phyloP scores from a whole-genome alignment of 2,113 vertebrate genomes.

The Brachionichthys hirsutus region DNA sequence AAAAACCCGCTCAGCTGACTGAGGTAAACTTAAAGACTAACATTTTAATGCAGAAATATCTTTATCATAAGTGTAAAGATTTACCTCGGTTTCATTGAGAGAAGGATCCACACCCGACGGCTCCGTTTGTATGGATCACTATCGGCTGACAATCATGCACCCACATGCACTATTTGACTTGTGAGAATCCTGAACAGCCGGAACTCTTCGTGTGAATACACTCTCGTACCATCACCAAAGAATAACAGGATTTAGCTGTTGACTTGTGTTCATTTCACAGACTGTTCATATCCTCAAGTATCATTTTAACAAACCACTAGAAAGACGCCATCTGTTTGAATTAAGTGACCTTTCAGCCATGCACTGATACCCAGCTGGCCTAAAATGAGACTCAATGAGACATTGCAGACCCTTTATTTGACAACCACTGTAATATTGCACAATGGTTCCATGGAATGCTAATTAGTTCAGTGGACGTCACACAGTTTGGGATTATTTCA shows the following conservation, averaged over 20 bases:
- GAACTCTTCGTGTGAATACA: constrained; percentile 28
- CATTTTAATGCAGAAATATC: not conserved
- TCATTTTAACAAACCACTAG: constrained; percentile 54
- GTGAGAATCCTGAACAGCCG: not conserved
- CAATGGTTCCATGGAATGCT: constrained; percentile 40
- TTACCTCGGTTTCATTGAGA: no score
- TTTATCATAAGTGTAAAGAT: no score
- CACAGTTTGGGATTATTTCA: constrained; percentile 37
- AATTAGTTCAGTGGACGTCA: constrained; percentile 38
- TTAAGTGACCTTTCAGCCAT: constrained; percentile 55
- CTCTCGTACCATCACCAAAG: constrained; percentile 29
- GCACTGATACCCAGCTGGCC: constrained; percentile 57
- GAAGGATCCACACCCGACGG: no score
- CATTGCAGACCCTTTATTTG: constrained; percentile 45
- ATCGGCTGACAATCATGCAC: not conserved
- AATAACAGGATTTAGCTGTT: constrained; percentile 43
- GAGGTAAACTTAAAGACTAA: no score
- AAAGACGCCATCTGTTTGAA: constrained; percentile 67
- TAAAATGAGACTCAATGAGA: constrained; percentile 25
- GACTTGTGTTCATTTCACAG: constrained; percentile 43
- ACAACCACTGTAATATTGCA: constrained; percentile 61
- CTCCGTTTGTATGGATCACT: not conserved
- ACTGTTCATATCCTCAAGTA: constrained; percentile 40
- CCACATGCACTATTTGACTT: constrained; percentile 1
- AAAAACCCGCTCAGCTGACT: no score